Conservation (phyloP, 2,888 invertebrate species). For the Silvanus unidentatus region DNA sequence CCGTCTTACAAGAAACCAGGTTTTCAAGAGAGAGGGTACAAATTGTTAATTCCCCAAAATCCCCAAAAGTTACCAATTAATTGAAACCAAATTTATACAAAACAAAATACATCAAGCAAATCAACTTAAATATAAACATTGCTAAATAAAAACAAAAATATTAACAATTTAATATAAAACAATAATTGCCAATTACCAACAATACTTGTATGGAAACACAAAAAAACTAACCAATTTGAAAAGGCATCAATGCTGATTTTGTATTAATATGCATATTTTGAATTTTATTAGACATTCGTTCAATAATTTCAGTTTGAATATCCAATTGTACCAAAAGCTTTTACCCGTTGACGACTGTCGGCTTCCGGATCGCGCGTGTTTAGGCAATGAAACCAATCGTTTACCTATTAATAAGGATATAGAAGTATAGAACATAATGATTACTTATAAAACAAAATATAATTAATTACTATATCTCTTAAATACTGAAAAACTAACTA, state of each 20-base stretch:
- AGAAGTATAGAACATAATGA: background rate
- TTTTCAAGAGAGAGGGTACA: too few species aligned
- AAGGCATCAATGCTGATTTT: constrained; percentile 18
- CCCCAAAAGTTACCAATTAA: too few species aligned
- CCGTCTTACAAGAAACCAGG: too few species aligned
- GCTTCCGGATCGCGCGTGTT: constrained; percentile 7
- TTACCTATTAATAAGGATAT: constrained; percentile 6
- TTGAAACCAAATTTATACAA: too few species aligned
- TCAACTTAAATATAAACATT: too few species aligned
- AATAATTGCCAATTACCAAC: background rate
- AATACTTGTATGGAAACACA: too few species aligned
- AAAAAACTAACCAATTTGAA: constrained; percentile 20
- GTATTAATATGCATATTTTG: constrained; percentile 16
- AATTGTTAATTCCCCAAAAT: too few species aligned
- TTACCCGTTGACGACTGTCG: constrained; percentile 9
- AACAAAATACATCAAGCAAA: too few species aligned
- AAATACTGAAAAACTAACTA: constrained; percentile 10
- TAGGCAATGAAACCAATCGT: constrained; percentile 11
- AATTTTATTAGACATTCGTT: constrained; percentile 17
- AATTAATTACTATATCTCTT: constrained; percentile 12
- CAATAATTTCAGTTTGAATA: constrained; percentile 19
- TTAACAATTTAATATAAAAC: background rate
- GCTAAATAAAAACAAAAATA: too few species aligned
- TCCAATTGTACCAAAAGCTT: constrained; percentile 18
- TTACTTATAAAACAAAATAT: constrained; percentile 1